Evolutionary conservation across 1,140 invertebrate genomes (phyloP).

Genomic region (Ephestia elutella): DNA sequence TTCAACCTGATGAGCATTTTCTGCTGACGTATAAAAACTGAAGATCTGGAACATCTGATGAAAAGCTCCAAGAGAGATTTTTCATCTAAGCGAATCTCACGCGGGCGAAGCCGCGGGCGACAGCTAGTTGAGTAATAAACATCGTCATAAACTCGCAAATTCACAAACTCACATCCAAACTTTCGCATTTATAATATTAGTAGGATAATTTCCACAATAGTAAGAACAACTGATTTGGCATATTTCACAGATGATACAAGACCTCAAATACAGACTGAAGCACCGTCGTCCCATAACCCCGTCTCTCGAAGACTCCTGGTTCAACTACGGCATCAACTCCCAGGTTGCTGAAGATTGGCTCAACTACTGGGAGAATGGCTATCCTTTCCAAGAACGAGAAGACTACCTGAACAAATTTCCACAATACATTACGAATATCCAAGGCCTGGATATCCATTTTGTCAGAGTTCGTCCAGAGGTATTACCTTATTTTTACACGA

Average conservation of each 20-base stretch:
- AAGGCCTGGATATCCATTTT: conserved; percentile 81
- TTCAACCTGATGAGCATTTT: no score
- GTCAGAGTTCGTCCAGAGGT: conserved; percentile 49
- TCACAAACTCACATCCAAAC: no score
- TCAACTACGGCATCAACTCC: conserved; percentile 84
- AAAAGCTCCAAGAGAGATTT: no score
- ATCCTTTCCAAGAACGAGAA: conserved; percentile 80
- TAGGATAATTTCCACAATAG: no score
- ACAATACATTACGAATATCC: conserved; percentile 80
- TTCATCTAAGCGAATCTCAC: no score
- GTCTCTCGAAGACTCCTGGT: conserved; percentile 79
- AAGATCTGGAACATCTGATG: no score
- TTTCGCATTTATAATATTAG: no score
- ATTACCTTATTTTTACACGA: not conserved
- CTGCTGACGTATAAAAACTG: no score
- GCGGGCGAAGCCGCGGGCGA: no score
- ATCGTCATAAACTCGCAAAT: no score
- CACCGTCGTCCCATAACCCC: conserved; percentile 71
- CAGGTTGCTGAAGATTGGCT: conserved; percentile 77
- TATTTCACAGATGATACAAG: conserved; percentile 74
- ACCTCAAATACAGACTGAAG: conserved; percentile 76
- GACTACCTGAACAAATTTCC: conserved; percentile 78
- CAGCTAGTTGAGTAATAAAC: no score
- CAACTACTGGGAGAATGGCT: conserved; percentile 79
- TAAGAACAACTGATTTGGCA: no score